Base-by-base conservation (phyloP, 2,113 vertebrate genomes). In the Melozone crissalis region DNA sequence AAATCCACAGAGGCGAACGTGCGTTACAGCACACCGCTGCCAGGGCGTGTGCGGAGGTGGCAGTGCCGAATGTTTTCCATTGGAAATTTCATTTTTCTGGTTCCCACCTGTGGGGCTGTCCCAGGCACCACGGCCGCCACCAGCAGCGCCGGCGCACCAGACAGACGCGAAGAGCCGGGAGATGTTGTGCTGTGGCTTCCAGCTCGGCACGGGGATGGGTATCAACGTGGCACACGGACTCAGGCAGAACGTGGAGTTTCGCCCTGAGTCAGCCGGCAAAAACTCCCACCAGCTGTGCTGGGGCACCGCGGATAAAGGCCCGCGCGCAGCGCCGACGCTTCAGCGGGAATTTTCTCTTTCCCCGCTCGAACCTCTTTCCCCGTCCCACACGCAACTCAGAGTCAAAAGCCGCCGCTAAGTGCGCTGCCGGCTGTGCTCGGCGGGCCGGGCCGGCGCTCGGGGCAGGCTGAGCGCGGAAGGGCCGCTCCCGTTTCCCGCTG, bases 111-210 rank as follows among this genome's bases (percentile, higher is more conserved):
- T 18, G 41, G 55, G 54, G 37, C 0, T 54, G 72, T n/a, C 68
- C 74, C 78, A 16, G 24, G 54, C 9, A 4, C 44, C 13, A 1
- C 0, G 16, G 9, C 37, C 1, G 4, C 23, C 47, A 10, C 26
- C 8, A 11, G 1, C 6, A 5, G 52, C 13, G 8, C 19, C 0
- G 46, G 37, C 3, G 5, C 7, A 14, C 10, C 35, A 13, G 26
- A 1, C 5, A 16, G 55, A 19, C n/a, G 23, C 7, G 41, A 71
- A 16, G 22, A 37, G 47, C 23, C 11, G 23, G 75, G 7, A 30
- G 35, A 27, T 7, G 3, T 1, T 5, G 7, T 2, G 20, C 23
- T 8, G 9, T 0, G 3, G 4, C 12, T 33, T 31, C 41, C 20
- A 21, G 31, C 75, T 33, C 8, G 15, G 41, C 9, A 17, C 27